Conservation (phyloP, 2,113 vertebrate genomes). For the Brachypodius melanocephalos region DNA sequence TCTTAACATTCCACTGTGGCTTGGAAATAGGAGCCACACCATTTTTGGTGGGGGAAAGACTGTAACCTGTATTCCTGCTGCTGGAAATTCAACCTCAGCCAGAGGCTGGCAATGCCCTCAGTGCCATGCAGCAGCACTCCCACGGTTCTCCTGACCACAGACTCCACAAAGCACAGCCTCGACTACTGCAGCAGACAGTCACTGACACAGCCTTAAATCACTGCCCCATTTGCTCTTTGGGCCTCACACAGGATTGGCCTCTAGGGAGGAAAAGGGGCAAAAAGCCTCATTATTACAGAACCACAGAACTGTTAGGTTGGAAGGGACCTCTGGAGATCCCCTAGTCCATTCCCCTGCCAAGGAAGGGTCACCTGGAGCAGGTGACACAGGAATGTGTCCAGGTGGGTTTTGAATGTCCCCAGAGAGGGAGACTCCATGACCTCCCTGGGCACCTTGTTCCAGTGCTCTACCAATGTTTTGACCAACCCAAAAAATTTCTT, state of each 20-base stretch:
- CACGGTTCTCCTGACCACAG: accelerated
- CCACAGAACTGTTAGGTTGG: background rate
- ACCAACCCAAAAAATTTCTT: accelerated
- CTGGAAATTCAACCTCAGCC: background rate
- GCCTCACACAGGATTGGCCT: background rate
- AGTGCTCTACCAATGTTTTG: background rate
- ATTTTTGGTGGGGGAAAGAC: background rate
- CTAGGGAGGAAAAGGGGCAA: background rate
- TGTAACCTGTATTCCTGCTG: background rate
- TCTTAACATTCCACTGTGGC: background rate
- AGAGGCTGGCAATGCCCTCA: background rate
- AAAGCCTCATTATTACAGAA: background rate
- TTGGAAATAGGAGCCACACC: background rate
- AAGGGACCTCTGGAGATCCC: background rate
- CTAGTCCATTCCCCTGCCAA: too few relatives aligned
- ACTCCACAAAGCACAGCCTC: too few relatives aligned
- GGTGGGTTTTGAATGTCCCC: background rate
- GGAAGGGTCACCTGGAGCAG: background rate
- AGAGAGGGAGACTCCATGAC: background rate
- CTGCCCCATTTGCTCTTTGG: accelerated
- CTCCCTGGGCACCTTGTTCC: background rate
- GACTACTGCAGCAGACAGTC: too few relatives aligned
- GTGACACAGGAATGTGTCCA: background rate
- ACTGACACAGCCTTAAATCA: accelerated
- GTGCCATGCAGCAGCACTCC: accelerated